Evolutionary conservation across 2,113 vertebrate genomes (phyloP), one percentile per base, ranked within the genome.

Genomic region (Microcebus lehilahytsara): DNA sequence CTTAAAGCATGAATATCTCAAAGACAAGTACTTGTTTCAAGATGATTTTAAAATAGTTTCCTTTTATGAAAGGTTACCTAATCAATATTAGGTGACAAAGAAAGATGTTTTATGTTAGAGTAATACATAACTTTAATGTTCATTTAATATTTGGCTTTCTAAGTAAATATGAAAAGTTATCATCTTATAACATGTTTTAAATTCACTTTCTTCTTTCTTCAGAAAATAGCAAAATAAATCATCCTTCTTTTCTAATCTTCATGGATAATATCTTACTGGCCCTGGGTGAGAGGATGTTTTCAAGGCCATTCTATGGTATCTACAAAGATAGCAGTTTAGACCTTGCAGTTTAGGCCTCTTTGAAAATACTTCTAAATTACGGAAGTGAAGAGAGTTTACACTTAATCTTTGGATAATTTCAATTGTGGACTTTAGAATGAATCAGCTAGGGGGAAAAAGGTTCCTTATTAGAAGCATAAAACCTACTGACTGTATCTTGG

Each of bases 401-500:
- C 53, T 96, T 97, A 96, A 95, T 97, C 94, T 98, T 97, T 97
- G 89, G 96, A 96, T 97, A 93, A 40, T 96, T 98, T 98, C 89
- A 92, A 51, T 96, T 96, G 92, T 97, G 89, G 78, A 67, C 93
- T 89, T 97, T 62, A 93, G 96, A 95, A 93, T 97, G 87, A 97
- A 98, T 97, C 90, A 90, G 71, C 80, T 86, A 58, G 83, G 91
- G 67, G 16, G 91, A 60, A 62, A 74, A 96, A 97, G 97, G 83
- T 96, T 89, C 94, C 97, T 97, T 97, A 97, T 97, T 97, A 98
- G 97, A 97, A 96, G 93, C 86, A 96, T 89, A 97, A 98, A 98
- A 96, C 84, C 96, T 94, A 95, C 94, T 97, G 97, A 89, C 97
- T 98, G 16, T 93, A 80, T 98, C 98, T 98, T 99, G 98, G 99